Base-by-base conservation (phyloP, 2,888 invertebrate genomes). In the Girardia tigrina region DNA sequence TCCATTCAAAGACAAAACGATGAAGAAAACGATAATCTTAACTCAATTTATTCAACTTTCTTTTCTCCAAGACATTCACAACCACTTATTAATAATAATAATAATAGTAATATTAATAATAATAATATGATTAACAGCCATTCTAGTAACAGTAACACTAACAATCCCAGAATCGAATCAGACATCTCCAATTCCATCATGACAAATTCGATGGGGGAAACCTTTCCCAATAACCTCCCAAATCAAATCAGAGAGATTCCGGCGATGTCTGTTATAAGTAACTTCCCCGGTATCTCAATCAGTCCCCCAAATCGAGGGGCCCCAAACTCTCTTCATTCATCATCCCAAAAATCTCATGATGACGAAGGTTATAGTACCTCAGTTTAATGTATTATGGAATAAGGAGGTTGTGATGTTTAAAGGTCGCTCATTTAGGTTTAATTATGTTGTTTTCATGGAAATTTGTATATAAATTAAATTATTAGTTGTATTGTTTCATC, bases 11-110 rank as follows among this genome's bases (percentile, higher is more conserved):
- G 56, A 56, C 56, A 56, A 56, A 56, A 56, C 23, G 56, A 56
- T 6, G 56, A 56, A 2, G 56, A 56, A 6, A 56, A 56, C n/a
- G 56, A 56, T 16, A 56, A 56, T 16, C n/a, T 56, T 23, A 56
- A 56, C 23, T 56, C 56, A 4, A 56, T 56, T 56, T 56, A 56
- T 56, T 56, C 56, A 16, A 56, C 56, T 12, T 56, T 56, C 56
- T 56, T 56, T 56, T 56, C 56, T 56, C 56, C 56, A 6, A 56
- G 56, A n/a, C 56, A 56, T 56, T 56, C 56, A 56, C 56, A 56
- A n/a, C 56, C 56, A 8, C n/a, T 56, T 20, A 56, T 56, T n/a
- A 56, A 56, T 56, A 56, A 56, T 16, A 56, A 56, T 23, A 56
- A 56, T n/a, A 56, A 16, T 56, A 56, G 36, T 36, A 36, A 36